Conservation (phyloP, 1,140 invertebrate genomes). For the Macrobrachium rosenbergii region DNA sequence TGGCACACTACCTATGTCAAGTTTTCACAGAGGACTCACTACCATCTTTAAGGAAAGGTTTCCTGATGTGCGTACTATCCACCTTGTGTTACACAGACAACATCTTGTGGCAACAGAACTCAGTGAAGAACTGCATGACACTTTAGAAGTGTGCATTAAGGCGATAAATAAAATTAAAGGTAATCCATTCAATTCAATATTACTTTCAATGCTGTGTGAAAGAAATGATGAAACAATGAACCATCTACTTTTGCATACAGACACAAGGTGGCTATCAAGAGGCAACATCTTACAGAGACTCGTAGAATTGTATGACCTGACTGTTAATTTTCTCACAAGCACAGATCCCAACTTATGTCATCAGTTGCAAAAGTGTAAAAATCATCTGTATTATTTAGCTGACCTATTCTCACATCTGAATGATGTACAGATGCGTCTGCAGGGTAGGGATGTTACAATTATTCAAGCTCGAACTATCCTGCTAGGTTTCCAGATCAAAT, state of each 20-base stretch:
- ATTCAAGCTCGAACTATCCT: not conserved
- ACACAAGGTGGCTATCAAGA: not conserved
- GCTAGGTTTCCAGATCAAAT: not conserved
- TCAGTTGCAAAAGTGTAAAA: not conserved
- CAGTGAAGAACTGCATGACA: slow-evolving; percentile 32
- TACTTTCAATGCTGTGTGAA: not conserved
- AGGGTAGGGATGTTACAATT: not conserved
- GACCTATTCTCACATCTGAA: not conserved
- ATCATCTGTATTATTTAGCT: not conserved
- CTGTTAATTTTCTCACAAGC: not conserved
- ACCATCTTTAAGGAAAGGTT: slow-evolving; percentile 67
- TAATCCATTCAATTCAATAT: not conserved
- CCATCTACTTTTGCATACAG: not conserved
- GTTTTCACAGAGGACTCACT: slow-evolving; percentile 67
- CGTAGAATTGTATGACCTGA: not conserved
- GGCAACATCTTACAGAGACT: not conserved
- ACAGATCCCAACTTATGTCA: not conserved
- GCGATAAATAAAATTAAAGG: not conserved
- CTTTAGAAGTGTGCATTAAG: slow-evolving; percentile 11
- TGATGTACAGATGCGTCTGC: not conserved
- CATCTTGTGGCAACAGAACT: slow-evolving; percentile 54
- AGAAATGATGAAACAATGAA: not conserved
- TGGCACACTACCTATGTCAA: slow-evolving; percentile 67
- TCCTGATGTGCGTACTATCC: slow-evolving; percentile 60
- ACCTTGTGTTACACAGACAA: slow-evolving; percentile 54